A percentile compares a stretch with the other conserved stretches of the same genome.
Evolutionary conservation across 2,797 vertebrate species (phyloP).

Genomic region (Chiloscyllium punctatum): DNA sequence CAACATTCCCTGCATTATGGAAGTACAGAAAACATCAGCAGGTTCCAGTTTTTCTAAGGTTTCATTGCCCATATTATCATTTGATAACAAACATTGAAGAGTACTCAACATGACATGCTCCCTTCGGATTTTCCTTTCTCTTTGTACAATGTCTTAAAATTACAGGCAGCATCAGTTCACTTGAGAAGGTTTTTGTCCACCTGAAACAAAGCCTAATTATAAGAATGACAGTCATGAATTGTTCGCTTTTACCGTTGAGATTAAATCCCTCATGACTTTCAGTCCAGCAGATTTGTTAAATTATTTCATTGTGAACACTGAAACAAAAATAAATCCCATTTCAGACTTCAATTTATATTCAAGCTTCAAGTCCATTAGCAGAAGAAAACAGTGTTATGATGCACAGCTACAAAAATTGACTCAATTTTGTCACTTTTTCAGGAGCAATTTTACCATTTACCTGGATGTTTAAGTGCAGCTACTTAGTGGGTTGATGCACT

Average conservation of each 20-base stretch:
- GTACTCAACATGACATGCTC: background rate
- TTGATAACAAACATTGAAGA: background rate
- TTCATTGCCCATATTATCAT: background rate
- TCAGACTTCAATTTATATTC: background rate
- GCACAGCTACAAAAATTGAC: background rate
- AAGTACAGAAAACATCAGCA: background rate
- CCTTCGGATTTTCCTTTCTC: background rate
- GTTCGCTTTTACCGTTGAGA: background rate
- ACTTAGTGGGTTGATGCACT: background rate
- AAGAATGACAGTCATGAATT: background rate
- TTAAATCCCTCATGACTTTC: background rate
- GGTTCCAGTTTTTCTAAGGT: background rate
- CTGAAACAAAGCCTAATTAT: background rate
- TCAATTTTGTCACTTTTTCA: background rate
- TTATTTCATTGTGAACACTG: conserved; percentile 5
- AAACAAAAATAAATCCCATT: conserved; percentile 16
- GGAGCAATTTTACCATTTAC: background rate
- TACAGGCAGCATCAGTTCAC: background rate
- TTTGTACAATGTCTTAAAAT: background rate
- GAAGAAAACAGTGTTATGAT: background rate
- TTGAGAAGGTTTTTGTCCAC: background rate
- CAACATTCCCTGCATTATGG: too few species aligned
- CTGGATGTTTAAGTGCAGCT: background rate
- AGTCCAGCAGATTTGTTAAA: background rate
- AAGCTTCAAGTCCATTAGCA: background rate